Conservation (phyloP, 2,888 invertebrate species). For the Heliconius sara region DNA sequence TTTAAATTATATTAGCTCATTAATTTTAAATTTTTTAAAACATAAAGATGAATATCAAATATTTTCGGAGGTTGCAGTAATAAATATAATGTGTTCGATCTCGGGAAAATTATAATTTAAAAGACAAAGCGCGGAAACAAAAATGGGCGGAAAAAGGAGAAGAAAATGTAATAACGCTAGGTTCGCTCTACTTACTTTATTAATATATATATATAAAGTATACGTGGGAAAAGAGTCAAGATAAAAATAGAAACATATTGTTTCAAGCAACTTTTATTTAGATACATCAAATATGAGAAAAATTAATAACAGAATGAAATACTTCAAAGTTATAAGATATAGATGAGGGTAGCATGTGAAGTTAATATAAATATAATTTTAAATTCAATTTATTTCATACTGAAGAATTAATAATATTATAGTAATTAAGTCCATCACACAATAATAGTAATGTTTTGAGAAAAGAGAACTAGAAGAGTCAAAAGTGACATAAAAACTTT, state of each 20-base stretch:
- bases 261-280: not conserved
- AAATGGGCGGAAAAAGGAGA: no score
- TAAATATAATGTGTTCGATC: no score
- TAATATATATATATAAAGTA: no score
- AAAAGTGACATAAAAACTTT: conserved; percentile 3
- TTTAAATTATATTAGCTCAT: no score
- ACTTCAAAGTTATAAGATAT: not conserved
- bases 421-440: not conserved
- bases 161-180: not conserved
- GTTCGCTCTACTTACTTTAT: not conserved
- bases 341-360: not conserved
- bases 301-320: not conserved
- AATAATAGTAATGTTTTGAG: not conserved
- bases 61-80: no score
- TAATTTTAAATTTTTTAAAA: no score
- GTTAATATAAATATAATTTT: not conserved
- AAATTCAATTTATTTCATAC: not conserved
- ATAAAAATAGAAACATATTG: no score
- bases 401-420: not conserved
- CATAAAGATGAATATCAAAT: no score
- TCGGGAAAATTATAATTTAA: no score
- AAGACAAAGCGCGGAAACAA: no score
- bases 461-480: not conserved
- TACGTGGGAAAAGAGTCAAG: no score
- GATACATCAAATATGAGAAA: not conserved